These are phyloP conservation scores for Pungitius pungitius DNA, from an alignment of 2,113 vertebrate genomes.

Conservation along the genomic window DNA sequence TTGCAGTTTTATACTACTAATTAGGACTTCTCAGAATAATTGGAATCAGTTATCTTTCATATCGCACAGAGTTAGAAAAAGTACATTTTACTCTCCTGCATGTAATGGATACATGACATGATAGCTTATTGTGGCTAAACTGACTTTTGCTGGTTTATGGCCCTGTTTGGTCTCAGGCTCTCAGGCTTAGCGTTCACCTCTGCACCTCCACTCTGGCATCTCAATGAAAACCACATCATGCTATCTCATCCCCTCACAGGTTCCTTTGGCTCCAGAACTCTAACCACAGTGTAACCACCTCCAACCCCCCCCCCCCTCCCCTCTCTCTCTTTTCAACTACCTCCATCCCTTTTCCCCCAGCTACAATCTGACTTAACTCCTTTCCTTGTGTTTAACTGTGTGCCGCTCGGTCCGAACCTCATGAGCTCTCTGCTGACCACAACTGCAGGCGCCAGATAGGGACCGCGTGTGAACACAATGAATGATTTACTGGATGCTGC, in stretches of 20 bases:
- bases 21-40: background rate
- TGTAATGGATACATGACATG: conserved; percentile 34
- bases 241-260: conserved; percentile 79
- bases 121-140: conserved; percentile 66
- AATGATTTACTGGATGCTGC: conserved; percentile 70
- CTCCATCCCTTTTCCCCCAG: conserved; percentile 29
- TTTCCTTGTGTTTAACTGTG: conserved; percentile 39
- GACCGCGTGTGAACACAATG: conserved; percentile 59
- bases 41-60: background rate
- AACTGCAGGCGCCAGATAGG: conserved; percentile 74
- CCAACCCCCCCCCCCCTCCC: background rate
- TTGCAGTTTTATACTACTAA: background rate
- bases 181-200: conserved; percentile 42
- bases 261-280: conserved; percentile 69
- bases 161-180: conserved; percentile 30
- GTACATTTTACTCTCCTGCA: background rate
- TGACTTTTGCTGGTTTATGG: conserved; percentile 53
- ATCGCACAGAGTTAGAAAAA: background rate
- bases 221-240: conserved; percentile 71
- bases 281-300: conserved; percentile 64
- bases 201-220: conserved; percentile 49
- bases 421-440: conserved; percentile 40
- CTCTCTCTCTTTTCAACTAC: conserved; percentile 27
- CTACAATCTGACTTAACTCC: conserved; percentile 54
- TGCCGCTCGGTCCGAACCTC: conserved; percentile 12